phyloP scores from a whole-genome alignment of 2,113 vertebrate species.

The Struthio camelus region DNA sequence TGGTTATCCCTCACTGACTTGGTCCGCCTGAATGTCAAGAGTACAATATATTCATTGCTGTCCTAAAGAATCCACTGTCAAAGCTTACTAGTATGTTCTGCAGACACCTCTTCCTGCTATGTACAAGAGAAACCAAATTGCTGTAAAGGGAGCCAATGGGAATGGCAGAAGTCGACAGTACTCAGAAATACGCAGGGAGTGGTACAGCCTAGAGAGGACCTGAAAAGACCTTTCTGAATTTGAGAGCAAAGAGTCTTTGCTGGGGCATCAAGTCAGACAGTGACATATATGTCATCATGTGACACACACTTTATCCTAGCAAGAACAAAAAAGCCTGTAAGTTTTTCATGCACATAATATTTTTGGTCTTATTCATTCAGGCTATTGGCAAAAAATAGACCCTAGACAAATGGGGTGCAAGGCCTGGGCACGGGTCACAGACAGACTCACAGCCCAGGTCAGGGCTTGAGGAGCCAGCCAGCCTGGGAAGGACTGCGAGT shows the following conservation, averaged over 20 bases:
- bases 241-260: background rate
- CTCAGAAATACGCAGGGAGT: background rate
- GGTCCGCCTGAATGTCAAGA: accelerated
- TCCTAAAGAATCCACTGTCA: background rate
- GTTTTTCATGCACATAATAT: background rate
- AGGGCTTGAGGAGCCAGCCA: background rate
- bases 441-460: background rate
- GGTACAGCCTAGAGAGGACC: background rate
- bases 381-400: background rate
- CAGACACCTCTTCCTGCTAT: background rate
- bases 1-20: background rate
- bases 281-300: background rate
- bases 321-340: background rate
- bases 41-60: background rate
- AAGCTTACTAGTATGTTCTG: background rate
- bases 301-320: background rate
- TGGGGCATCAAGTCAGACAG: background rate
- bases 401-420: background rate
- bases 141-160: background rate
- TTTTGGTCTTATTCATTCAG: background rate
- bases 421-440: no score
- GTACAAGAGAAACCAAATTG: background rate
- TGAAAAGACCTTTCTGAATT: background rate
- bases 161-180: background rate
- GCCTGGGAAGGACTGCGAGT: no score